phyloP scores from a whole-genome alignment of 1,140 invertebrate species.

The Euura lappo region DNA sequence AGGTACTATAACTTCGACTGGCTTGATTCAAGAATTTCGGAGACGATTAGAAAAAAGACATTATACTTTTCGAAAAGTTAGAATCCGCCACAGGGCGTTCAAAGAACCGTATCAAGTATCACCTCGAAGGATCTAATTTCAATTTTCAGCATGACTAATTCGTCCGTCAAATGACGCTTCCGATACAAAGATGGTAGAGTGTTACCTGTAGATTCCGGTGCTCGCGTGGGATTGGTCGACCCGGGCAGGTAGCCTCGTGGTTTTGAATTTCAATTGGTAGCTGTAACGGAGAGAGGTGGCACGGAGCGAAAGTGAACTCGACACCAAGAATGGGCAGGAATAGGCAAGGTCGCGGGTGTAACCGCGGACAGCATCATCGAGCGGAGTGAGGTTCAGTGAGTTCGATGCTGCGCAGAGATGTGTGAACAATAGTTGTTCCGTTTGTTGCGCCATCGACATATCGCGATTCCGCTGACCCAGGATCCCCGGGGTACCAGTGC shows the following conservation, averaged over 20 bases:
- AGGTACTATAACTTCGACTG: neutral
- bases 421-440: neutral
- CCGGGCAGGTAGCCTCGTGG: conserved; percentile 16
- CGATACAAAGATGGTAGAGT: no score
- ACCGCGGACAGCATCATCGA: conserved; percentile 1
- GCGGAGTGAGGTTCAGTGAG: neutral
- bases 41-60: neutral
- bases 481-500: no score
- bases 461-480: no score
- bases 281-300: conserved; percentile 27
- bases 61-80: no score
- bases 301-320: conserved; percentile 58
- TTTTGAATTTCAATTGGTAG: conserved; percentile 26
- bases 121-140: no score
- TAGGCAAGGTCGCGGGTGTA: conserved; percentile 34
- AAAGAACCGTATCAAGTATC: no score
- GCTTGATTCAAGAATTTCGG: neutral
- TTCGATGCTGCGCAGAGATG: neutral
- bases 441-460: no score
- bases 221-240: conserved; percentile 5
- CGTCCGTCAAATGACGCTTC: no score
- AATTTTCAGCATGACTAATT: no score
- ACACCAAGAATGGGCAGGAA: conserved; percentile 60
- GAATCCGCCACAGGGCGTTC: no score
- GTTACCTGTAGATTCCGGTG: no score